These are phyloP conservation scores for Diarsia rubi DNA, from an alignment of 2,888 invertebrate genomes.

Conservation along the genomic window DNA sequence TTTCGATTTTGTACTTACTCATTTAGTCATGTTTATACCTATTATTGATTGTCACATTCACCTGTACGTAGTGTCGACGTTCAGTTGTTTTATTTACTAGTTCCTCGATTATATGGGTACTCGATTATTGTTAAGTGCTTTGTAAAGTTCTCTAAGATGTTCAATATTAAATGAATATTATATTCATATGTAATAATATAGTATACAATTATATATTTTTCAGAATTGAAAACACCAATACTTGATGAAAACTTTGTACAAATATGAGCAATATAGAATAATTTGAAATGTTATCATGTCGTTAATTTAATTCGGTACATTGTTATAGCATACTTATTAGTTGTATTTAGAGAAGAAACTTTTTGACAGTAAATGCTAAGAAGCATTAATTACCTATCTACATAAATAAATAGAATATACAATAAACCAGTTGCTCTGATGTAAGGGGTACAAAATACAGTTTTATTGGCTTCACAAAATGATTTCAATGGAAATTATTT, in stretches of 20 bases:
- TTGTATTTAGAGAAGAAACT: constrained; percentile 80
- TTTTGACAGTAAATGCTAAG: constrained; percentile 78
- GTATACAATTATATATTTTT: constrained; percentile 85
- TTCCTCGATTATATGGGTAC: constrained; percentile 84
- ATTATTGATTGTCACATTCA: constrained; percentile 70
- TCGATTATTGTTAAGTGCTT: constrained; percentile 78
- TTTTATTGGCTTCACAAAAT: constrained; percentile 84
- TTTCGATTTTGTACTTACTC: constrained; percentile 88
- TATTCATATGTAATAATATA: constrained; percentile 83
- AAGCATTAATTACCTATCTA: constrained; percentile 67
- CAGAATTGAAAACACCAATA: constrained; percentile 89
- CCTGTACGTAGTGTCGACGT: constrained; percentile 74
- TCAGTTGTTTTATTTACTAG: constrained; percentile 80
- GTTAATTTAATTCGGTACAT: constrained; percentile 85
- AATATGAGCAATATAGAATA: constrained; percentile 90
- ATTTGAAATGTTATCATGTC: constrained; percentile 81
- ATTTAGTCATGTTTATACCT: constrained; percentile 80
- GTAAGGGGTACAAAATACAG: constrained; percentile 86
- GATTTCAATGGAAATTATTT: constrained; percentile 76
- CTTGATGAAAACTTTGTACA: constrained; percentile 90
- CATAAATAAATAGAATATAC: constrained; percentile 69
- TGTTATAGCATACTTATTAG: constrained; percentile 85
- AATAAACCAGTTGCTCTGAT: constrained; percentile 89
- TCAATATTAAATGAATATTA: constrained; percentile 77
- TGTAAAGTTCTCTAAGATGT: constrained; percentile 80